These are phyloP conservation scores for Lepilemur septentrionalis DNA, from an alignment of 2,797 vertebrate genomes.

Conservation along the genomic window DNA sequence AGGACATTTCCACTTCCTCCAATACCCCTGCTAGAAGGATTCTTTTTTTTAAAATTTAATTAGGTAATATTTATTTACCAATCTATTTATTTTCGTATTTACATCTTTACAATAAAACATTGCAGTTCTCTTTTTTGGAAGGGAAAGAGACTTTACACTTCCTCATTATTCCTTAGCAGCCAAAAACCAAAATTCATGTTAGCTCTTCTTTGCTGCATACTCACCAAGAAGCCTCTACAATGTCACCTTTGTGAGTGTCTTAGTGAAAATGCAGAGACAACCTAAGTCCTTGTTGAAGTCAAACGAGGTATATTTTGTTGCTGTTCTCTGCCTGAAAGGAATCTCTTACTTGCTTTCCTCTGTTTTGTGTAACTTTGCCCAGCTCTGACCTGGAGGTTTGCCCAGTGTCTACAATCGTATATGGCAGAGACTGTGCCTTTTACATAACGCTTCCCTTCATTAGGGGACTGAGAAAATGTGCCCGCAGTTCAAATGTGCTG, in stretches of 20 bases:
- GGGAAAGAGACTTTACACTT: background rate
- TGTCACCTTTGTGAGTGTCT: slow-evolving; percentile 22
- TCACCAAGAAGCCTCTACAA: background rate
- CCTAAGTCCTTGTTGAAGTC: slow-evolving; percentile 20
- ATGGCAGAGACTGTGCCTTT: slow-evolving; percentile 47
- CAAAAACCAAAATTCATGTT: background rate
- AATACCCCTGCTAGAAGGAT: background rate
- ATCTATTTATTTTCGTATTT: background rate
- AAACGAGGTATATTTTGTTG: background rate
- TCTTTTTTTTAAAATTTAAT: background rate
- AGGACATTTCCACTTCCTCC: background rate
- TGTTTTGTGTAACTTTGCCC: slow-evolving; percentile 63
- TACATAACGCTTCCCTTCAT: slow-evolving; percentile 71
- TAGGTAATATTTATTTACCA: background rate
- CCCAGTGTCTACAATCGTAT: slow-evolving; percentile 51
- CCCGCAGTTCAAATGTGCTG: background rate
- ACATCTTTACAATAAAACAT: background rate
- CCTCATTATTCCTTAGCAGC: background rate
- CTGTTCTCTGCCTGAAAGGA: slow-evolving; percentile 39
- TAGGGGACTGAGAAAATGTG: slow-evolving; percentile 38
- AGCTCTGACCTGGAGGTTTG: slow-evolving; percentile 64
- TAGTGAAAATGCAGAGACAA: background rate
- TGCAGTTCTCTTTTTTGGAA: background rate
- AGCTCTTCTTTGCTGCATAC: background rate
- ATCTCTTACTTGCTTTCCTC: slow-evolving; percentile 18